Conservation (phyloP, 1,140 invertebrate species). For the Trichonephila clavipes region DNA sequence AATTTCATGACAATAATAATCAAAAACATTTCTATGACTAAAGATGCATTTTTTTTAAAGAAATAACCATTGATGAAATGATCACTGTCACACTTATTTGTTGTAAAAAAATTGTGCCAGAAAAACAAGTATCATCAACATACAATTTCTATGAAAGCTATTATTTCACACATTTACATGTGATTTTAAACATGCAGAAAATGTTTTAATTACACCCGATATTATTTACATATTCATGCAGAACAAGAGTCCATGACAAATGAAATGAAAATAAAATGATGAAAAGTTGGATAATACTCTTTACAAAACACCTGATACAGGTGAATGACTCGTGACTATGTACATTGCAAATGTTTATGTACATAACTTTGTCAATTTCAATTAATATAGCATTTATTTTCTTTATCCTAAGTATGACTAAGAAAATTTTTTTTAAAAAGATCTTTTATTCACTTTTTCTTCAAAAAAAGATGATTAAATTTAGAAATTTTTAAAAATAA, state of each 20-base stretch:
- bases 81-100: neutral
- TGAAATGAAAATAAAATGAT: neutral
- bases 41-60: neutral
- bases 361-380: constrained; percentile 5
- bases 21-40: neutral
- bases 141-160: neutral
- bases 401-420: neutral
- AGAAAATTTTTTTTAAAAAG: neutral
- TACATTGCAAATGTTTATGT: constrained; percentile 33
- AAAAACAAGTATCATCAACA: neutral
- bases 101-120: constrained; percentile 3
- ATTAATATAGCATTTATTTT: too few relatives aligned
- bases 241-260: neutral
- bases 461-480: too few relatives aligned
- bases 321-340: constrained; percentile 25
- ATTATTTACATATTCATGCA: neutral
- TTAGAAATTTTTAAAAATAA: neutral
- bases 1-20: neutral
- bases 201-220: neutral
- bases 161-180: neutral
- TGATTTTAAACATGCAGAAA: neutral
- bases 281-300: neutral
- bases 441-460: neutral
- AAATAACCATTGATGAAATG: neutral
- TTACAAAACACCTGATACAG: constrained; percentile 63